These are phyloP conservation scores for Diachrysia chrysitis DNA, from an alignment of 2,888 invertebrate genomes.

Conservation along the genomic window DNA sequence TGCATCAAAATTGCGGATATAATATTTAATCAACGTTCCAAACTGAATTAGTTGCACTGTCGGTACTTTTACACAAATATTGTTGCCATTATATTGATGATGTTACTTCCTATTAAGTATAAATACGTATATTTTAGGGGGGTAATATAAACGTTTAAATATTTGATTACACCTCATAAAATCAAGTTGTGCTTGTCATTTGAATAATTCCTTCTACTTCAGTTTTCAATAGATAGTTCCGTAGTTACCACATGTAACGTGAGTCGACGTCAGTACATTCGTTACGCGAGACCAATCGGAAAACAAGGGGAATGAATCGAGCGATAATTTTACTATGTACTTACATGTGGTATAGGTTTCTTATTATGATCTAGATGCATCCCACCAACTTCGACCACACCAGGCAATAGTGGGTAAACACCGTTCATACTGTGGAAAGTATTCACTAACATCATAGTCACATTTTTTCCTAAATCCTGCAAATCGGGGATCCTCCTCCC, in stretches of 20 bases:
- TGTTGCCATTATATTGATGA: too few relatives aligned
- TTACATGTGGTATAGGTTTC: slow-evolving; percentile 83
- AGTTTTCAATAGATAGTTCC: slow-evolving; percentile 5
- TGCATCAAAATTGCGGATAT: background rate
- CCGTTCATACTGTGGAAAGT: slow-evolving; percentile 90
- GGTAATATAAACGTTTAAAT: background rate
- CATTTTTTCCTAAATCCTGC: slow-evolving; percentile 84
- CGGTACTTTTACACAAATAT: background rate
- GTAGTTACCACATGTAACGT: background rate
- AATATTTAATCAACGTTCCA: background rate
- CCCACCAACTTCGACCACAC: slow-evolving; percentile 91
- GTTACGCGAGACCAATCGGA: slow-evolving; percentile 17
- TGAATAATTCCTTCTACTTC: background rate
- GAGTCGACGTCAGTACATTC: background rate
- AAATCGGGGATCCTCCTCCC: slow-evolving; percentile 86
- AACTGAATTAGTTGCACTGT: background rate
- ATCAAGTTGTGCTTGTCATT: background rate
- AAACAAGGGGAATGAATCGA: slow-evolving; percentile 6
- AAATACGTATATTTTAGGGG: too few relatives aligned
- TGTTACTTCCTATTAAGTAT: too few relatives aligned
- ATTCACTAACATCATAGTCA: slow-evolving; percentile 89
- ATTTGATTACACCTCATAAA: background rate
- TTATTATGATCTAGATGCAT: slow-evolving; percentile 85
- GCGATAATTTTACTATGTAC: slow-evolving; percentile 47
- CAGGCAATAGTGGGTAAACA: slow-evolving; percentile 87